Conservation (phyloP, 2,888 invertebrate genomes). For the Ormyrus thymus region DNA sequence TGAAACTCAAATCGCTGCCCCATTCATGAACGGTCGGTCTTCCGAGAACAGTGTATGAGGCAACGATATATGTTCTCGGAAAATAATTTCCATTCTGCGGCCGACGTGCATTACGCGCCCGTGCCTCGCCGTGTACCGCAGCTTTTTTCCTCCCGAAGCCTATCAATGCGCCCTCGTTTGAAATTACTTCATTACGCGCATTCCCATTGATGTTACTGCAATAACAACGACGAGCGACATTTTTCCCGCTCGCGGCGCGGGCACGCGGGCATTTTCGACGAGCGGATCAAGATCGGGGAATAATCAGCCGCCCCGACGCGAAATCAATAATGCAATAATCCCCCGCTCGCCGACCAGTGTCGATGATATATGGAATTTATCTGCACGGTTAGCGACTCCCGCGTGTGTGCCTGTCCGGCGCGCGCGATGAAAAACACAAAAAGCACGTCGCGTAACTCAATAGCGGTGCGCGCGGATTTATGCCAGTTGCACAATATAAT, state of each 20-base stretch:
- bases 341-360: not conserved
- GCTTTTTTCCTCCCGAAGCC: not conserved
- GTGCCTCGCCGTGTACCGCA: not conserved
- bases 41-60: constrained; percentile 30
- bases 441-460: constrained; percentile 39
- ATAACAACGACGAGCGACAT: not conserved
- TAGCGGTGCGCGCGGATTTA: constrained; percentile 8
- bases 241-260: not conserved
- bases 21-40: constrained; percentile 13
- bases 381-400: constrained; percentile 8
- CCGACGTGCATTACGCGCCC: not conserved
- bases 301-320: not conserved
- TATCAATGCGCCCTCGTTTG: constrained; percentile 28
- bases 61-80: constrained; percentile 40
- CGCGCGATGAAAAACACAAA: constrained; percentile 27
- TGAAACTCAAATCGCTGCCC: constrained; percentile 22
- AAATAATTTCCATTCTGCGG: constrained; percentile 44
- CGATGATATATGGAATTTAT: constrained; percentile 37
- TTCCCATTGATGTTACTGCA: constrained; percentile 18
- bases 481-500: constrained; percentile 50
- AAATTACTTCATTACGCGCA: constrained; percentile 41
- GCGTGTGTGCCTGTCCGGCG: not conserved
- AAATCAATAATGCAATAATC: constrained; percentile 44
- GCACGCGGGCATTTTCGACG: not conserved
- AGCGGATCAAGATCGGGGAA: not conserved